These are phyloP conservation scores for Conus ventricosus DNA, from an alignment of 1,140 invertebrate genomes.

Conservation along the genomic window DNA sequence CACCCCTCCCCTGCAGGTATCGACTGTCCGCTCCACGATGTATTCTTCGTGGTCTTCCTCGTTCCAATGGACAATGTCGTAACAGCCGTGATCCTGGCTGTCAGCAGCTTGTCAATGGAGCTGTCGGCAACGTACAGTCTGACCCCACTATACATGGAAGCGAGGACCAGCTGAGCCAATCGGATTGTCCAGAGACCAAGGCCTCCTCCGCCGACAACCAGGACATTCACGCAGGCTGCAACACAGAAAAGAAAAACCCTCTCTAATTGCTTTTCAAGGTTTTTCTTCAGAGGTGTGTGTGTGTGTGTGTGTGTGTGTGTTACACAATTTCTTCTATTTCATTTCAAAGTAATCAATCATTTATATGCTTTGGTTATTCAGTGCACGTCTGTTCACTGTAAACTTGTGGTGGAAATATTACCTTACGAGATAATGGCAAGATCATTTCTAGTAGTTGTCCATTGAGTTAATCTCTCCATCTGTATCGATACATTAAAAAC, in stretches of 20 bases:
- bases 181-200: conserved; percentile 92
- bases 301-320: too few relatives aligned
- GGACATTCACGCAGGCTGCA: conserved; percentile 85
- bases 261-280: too few relatives aligned
- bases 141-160: conserved; percentile 56
- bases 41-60: conserved; percentile 84
- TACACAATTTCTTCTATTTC: too few relatives aligned
- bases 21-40: conserved; percentile 89
- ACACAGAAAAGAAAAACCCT: conserved; percentile 45
- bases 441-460: too few relatives aligned
- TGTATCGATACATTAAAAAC: too few relatives aligned
- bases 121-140: conserved; percentile 70
- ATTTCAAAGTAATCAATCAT: too few relatives aligned
- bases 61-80: conserved; percentile 76
- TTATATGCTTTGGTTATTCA: too few relatives aligned
- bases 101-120: conserved; percentile 72
- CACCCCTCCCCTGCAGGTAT: conserved; percentile 89
- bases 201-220: conserved; percentile 94
- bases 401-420: too few relatives aligned
- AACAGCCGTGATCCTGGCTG: conserved; percentile 76
- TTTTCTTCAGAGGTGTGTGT: too few relatives aligned
- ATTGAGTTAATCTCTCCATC: too few relatives aligned
- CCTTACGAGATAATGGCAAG: too few relatives aligned
- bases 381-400: too few relatives aligned
- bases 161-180: conserved; percentile 82